phyloP scores from a whole-genome alignment of 2,113 vertebrate species.

The Lagopus leucura region DNA sequence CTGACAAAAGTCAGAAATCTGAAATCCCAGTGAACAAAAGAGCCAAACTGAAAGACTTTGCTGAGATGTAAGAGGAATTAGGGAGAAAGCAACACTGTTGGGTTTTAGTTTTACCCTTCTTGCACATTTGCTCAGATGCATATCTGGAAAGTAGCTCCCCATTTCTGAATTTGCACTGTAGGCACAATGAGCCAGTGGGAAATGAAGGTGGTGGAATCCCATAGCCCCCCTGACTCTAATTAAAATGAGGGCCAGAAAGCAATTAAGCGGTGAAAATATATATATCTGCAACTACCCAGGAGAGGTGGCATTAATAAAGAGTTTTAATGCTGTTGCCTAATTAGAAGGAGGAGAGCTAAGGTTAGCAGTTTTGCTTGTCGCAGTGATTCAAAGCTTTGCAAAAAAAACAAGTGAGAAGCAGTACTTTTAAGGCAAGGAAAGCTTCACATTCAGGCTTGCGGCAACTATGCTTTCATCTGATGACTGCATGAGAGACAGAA shows the following conservation, averaged over 20 bases:
- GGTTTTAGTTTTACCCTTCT: neutral
- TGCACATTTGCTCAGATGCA: neutral
- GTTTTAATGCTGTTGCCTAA: conserved; percentile 68
- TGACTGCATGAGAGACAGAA: neutral
- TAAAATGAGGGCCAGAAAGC: conserved; percentile 66
- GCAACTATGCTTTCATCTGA: neutral
- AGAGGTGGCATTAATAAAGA: conserved; percentile 52
- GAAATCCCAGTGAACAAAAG: neutral
- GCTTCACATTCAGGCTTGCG: neutral
- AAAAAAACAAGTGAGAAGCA: neutral
- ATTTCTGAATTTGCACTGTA: conserved; percentile 20
- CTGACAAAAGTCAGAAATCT: neutral
- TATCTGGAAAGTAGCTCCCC: neutral
- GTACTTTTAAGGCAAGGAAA: conserved; percentile 14
- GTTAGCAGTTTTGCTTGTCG: conserved; percentile 6
- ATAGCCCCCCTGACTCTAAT: conserved; percentile 61
- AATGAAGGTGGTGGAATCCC: conserved; percentile 12
- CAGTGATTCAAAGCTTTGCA: neutral
- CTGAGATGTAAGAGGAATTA: neutral
- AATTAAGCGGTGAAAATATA: conserved; percentile 39
- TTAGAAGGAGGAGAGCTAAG: conserved; percentile 63
- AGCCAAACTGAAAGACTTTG: neutral
- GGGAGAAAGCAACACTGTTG: neutral
- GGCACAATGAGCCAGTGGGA: neutral
- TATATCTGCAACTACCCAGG: conserved; percentile 34